These are phyloP conservation scores for Schrankia costaestrigalis DNA, from an alignment of 2,888 invertebrate species.

Conservation along the genomic window DNA sequence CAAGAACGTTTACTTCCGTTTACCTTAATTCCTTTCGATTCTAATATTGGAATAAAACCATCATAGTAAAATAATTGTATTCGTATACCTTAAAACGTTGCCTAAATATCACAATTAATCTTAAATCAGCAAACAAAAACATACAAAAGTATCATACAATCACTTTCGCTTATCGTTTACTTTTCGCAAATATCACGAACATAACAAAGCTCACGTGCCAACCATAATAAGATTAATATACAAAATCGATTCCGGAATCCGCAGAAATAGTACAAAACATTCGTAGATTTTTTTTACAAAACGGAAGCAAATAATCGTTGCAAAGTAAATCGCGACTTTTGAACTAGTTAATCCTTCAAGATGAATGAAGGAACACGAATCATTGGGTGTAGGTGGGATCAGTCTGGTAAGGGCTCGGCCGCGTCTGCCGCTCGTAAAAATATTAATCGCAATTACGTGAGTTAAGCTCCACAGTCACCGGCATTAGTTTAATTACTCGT, in stretches of 20 bases:
- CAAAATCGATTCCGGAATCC: slow-evolving; percentile 63
- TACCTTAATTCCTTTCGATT: too few species aligned
- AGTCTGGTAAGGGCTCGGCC: slow-evolving; percentile 37
- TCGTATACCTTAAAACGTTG: too few species aligned
- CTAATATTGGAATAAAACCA: too few species aligned
- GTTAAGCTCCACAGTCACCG: slow-evolving; percentile 27
- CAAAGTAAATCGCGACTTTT: slow-evolving; percentile 41
- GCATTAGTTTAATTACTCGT: slow-evolving; percentile 56
- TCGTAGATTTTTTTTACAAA: slow-evolving; percentile 46
- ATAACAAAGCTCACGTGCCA: slow-evolving; percentile 70
- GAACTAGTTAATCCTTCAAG: slow-evolving; percentile 41
- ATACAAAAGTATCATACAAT: slow-evolving; percentile 5
- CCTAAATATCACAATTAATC: too few species aligned
- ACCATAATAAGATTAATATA: slow-evolving; percentile 63
- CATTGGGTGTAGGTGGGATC: slow-evolving; percentile 11
- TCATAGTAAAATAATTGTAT: too few species aligned
- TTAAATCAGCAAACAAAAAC: not conserved
- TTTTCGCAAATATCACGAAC: slow-evolving; percentile 67
- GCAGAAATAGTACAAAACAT: slow-evolving; percentile 41
- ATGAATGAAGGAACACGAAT: slow-evolving; percentile 47
- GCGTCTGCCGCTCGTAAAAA: slow-evolving; percentile 27
- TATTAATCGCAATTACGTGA: slow-evolving; percentile 38
- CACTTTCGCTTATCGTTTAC: slow-evolving; percentile 50
- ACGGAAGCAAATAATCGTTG: slow-evolving; percentile 55
- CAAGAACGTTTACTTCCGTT: too few species aligned